A percentile compares a stretch with the other conserved stretches of the same genome.
Evolutionary conservation across 2,113 vertebrate genomes (phyloP).

Genomic region (Myiozetetes cayanensis): DNA sequence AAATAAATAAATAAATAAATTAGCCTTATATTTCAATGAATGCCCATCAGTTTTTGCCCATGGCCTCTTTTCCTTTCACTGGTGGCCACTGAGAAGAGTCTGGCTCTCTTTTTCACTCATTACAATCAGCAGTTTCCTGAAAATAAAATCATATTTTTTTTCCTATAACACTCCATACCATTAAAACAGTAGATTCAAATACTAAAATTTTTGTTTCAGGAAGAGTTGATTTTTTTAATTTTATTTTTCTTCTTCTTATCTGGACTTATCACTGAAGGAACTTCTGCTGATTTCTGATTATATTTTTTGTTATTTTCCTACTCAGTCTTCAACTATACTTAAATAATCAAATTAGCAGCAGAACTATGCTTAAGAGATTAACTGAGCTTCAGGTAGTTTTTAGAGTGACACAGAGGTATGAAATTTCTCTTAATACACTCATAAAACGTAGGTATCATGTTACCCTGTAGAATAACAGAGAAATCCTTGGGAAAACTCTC

Average conservation of each 20-base stretch:
- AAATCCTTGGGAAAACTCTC: background rate
- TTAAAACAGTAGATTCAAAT: background rate
- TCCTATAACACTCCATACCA: background rate
- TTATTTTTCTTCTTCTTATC: background rate
- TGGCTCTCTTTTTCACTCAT: background rate
- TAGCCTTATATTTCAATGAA: background rate
- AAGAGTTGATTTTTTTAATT: background rate
- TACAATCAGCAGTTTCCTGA: background rate
- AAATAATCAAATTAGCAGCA: background rate
- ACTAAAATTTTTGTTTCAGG: background rate
- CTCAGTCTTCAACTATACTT: background rate
- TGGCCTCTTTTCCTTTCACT: background rate
- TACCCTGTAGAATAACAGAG: background rate
- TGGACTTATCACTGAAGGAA: background rate
- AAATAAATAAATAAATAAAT: background rate
- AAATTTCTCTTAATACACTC: background rate
- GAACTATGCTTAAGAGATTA: background rate
- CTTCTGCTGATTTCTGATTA: background rate
- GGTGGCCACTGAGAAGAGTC: background rate
- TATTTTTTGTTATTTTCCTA: background rate
- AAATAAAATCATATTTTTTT: background rate
- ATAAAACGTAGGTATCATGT: background rate
- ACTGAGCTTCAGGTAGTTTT: background rate
- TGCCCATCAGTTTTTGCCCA: background rate
- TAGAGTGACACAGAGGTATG: background rate